Percentiles rank a stretch among this genome's conserved stretches.
These are phyloP conservation scores for Apostichopus parvimensis DNA, from an alignment of 35 echinoderm and acorn worm genomes.

Conservation along the genomic window DNA sequence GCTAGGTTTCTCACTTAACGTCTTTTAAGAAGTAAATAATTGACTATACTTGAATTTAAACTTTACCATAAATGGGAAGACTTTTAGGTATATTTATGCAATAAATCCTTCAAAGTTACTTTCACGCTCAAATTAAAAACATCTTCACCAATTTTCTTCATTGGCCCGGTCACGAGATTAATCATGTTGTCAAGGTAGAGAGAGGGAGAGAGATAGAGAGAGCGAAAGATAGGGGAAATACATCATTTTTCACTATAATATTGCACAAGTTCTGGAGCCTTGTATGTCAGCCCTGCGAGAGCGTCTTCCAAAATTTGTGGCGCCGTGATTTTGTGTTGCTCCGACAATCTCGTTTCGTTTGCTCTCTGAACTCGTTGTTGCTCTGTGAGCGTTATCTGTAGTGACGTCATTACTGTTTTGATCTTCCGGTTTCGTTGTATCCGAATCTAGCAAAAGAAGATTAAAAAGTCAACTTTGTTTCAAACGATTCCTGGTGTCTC, in stretches of 20 bases:
- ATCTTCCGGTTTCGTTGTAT: not conserved
- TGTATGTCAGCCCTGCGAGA: slow-evolving; percentile 23
- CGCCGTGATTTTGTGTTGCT: not conserved
- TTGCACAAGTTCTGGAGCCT: slow-evolving; percentile 22
- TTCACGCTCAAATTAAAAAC: not conserved
- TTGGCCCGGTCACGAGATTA: not conserved
- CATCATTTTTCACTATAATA: not conserved
- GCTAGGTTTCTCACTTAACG: too few relatives aligned
- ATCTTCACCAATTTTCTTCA: not conserved
- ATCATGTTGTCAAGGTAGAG: not conserved
- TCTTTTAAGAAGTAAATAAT: slow-evolving; percentile 2
- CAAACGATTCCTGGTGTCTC: not conserved
- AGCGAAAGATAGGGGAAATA: too few relatives aligned
- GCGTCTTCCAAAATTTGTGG: not conserved
- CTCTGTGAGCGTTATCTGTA: not conserved
- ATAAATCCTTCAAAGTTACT: not conserved
- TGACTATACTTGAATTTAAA: not conserved
- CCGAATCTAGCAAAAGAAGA: not conserved
- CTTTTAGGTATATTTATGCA: not conserved
- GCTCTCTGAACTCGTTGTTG: not conserved
- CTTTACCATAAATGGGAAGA: not conserved
- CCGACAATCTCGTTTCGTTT: not conserved
- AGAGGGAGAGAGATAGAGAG: too few relatives aligned
- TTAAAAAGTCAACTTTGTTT: not conserved
- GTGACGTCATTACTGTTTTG: slow-evolving; percentile 12